These are phyloP conservation scores for Meteorus sp. DNA, from an alignment of 1,140 invertebrate species.

Conservation along the genomic window DNA sequence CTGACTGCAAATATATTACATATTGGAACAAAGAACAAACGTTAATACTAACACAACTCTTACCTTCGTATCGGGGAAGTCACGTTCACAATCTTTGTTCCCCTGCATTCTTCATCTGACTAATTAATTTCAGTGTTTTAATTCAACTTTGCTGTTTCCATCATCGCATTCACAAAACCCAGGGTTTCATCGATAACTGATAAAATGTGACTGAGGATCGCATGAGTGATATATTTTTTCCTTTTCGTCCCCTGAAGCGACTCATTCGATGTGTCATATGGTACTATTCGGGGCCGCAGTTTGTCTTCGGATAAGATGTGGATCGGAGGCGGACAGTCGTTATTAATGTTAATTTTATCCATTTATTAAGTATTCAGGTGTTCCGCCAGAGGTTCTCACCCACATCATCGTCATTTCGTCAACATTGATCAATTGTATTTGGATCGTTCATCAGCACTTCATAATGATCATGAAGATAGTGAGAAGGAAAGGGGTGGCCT, in stretches of 20 bases:
- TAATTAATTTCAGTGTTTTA: neutral
- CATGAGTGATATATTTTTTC: neutral
- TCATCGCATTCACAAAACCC: neutral
- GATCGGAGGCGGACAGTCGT: conserved; percentile 54
- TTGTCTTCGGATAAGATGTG: conserved; percentile 54
- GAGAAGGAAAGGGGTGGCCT: neutral
- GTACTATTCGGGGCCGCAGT: conserved; percentile 44
- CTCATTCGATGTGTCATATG: conserved; percentile 38
- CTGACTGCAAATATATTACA: conserved; percentile 38
- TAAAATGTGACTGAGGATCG: neutral
- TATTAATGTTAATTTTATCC: conserved; percentile 62
- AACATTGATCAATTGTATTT: conserved; percentile 23
- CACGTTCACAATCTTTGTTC: conserved; percentile 34
- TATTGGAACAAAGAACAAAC: neutral
- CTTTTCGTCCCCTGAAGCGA: conserved; percentile 25
- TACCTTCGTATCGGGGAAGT: conserved; percentile 39
- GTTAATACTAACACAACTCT: conserved; percentile 17
- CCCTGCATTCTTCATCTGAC: conserved; percentile 32
- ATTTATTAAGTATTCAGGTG: conserved; percentile 62
- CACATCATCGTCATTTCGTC: conserved; percentile 15
- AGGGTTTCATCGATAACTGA: neutral
- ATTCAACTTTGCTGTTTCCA: neutral
- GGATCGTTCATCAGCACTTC: no score
- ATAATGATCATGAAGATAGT: conserved; percentile 21
- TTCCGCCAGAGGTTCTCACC: conserved; percentile 54